Evolutionary conservation across 2,888 invertebrate genomes (phyloP), one percentile per base, ranked within the genome.

Genomic region (Hypomecis atomaria): DNA sequence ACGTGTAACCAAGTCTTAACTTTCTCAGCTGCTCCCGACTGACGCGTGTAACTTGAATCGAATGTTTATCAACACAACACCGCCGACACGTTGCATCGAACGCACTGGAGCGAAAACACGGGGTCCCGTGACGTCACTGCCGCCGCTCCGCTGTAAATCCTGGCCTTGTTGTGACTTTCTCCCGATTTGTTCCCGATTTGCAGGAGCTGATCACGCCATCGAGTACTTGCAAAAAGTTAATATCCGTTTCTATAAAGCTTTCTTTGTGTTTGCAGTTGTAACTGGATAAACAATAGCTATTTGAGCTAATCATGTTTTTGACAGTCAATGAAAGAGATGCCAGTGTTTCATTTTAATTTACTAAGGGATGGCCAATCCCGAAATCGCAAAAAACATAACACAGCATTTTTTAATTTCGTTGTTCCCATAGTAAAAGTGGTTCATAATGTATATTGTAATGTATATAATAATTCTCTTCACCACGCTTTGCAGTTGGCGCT

Each of bases 111-210:
- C 33, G 52, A 64, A 62, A 67, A 59, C 62, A 68, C 60, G 62
- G 55, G 62, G 64, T 61, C 66, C 54, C 37, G 57, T 75, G 75
- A 72, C 76, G 78, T 75, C 75, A 72, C 50, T 0, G 10, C 47
- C 13, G 34, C 38, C 53, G 33, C 54, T 11, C 56, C 60, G 59
- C 65, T 66, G 62, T 71, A 70, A 75, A 76, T 73, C 68, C 60
- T 49, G 52, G 53, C 59, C 62, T 57, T 71, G 71, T 74, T 78
- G 68, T 77, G 77, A 76, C 78, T 73, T 72, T 75, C 71, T 66
- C 67, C 70, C 60, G 68, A 76, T 78, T 74, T 68, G 70, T 57
- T 57, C 71, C 68, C 55, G 50, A 57, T 58, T 48, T 57, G 59
- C 33, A n/a, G n/a, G 7, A 11, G 3, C 8, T 9, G 34, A 43